phyloP scores from a whole-genome alignment of 2,113 vertebrate genomes.

The Tachycineta bicolor region DNA sequence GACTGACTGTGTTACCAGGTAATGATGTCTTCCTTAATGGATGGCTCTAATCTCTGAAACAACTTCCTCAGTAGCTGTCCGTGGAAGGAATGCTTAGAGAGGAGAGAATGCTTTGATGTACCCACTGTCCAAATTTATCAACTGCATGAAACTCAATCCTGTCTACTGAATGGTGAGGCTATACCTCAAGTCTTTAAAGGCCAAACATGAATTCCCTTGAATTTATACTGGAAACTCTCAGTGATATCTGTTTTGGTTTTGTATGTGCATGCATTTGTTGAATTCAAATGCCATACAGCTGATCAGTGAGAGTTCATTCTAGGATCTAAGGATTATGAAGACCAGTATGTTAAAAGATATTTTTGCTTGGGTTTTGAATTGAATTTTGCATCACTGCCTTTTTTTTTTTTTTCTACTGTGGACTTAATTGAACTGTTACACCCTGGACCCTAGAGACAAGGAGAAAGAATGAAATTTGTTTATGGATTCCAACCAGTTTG shows the following conservation, averaged over 20 bases:
- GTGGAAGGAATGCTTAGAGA: not conserved
- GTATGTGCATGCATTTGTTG: not conserved
- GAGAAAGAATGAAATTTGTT: not conserved
- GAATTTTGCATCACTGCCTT: not conserved
- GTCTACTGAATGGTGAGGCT: not conserved
- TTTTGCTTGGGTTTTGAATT: not conserved
- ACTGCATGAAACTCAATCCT: not conserved
- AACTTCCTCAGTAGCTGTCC: not conserved
- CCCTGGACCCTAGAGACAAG: not conserved
- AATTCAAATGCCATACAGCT: not conserved
- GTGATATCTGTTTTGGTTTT: not conserved
- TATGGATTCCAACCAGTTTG: not conserved
- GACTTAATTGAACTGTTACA: not conserved
- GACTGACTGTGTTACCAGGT: conserved; percentile 49
- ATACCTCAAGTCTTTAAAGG: not conserved
- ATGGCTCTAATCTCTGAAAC: conserved; percentile 6
- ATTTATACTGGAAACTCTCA: not conserved
- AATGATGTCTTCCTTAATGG: conserved; percentile 51
- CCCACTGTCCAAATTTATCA: conserved; percentile 28
- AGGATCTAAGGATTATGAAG: not conserved
- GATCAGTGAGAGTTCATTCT: not conserved
- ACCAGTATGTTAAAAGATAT: not conserved
- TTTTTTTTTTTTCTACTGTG: not conserved
- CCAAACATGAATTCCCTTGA: not conserved
- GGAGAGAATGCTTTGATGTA: not conserved